A percentile compares a stretch with the other conserved stretches of the same genome.
phyloP scores from a whole-genome alignment of 2,113 vertebrate species.

The Naja naja region DNA sequence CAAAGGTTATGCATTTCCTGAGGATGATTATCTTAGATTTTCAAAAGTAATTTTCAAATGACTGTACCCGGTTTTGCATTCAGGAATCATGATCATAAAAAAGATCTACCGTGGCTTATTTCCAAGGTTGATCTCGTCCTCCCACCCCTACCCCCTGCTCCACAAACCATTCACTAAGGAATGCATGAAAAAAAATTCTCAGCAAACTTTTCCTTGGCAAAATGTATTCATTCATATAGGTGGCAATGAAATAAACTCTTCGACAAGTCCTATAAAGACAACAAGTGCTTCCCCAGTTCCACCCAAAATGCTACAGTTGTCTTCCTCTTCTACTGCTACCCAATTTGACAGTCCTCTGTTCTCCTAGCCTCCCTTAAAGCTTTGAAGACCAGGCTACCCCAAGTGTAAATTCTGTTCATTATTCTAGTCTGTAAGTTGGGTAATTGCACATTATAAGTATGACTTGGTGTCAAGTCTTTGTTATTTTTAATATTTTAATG shows the following conservation, averaged over 20 bases:
- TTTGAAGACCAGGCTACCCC: background rate
- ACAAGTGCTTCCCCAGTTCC: background rate
- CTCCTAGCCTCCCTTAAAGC: background rate
- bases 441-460: background rate
- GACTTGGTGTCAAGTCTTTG: background rate
- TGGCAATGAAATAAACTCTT: background rate
- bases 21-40: constrained; percentile 14
- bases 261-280: background rate
- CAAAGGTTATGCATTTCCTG: constrained; percentile 21
- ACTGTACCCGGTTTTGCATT: background rate
- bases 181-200: background rate
- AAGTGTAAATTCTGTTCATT: background rate
- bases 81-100: background rate
- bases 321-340: background rate
- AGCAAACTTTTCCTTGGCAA: background rate
- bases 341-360: background rate
- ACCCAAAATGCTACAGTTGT: background rate
- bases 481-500: too few relatives aligned
- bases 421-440: background rate
- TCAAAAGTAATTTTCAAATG: background rate
- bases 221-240: background rate
- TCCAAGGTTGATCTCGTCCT: background rate
- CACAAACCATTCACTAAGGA: background rate
- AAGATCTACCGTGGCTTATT: background rate
- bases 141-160: background rate